A percentile compares a stretch with the other conserved stretches of the same genome.
These are phyloP conservation scores for Heterocephalus glaber DNA, from an alignment of 2,113 vertebrate species.

Conservation along the genomic window DNA sequence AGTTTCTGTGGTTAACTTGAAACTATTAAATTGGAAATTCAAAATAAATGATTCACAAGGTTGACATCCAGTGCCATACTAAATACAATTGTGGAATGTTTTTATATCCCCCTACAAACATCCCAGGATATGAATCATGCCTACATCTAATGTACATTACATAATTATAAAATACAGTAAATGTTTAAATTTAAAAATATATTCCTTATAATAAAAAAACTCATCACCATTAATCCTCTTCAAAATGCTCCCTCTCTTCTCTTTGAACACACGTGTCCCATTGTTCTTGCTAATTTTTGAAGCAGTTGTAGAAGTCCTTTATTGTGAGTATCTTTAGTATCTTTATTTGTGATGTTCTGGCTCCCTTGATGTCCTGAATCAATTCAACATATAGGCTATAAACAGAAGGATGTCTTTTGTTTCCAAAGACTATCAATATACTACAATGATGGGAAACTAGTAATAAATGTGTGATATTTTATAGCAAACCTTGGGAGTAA, in stretches of 20 bases:
- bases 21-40: neutral
- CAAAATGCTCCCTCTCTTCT: neutral
- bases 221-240: neutral
- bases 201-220: neutral
- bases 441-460: neutral
- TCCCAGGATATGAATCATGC: too few relatives aligned
- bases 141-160: neutral
- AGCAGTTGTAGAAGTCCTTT: neutral
- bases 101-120: neutral
- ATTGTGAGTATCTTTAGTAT: neutral
- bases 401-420: neutral
- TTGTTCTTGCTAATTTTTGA: neutral
- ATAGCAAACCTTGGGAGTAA: neutral
- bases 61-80: neutral
- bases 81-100: neutral
- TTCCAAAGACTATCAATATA: neutral
- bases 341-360: neutral
- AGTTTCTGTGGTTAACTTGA: neutral
- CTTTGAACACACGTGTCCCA: neutral
- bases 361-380: neutral
- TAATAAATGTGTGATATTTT: neutral
- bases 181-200: neutral
- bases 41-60: neutral
- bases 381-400: neutral
- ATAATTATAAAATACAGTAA: neutral